phyloP scores from a whole-genome alignment of 2,888 invertebrate genomes.

The Ferrisia virgata region DNA sequence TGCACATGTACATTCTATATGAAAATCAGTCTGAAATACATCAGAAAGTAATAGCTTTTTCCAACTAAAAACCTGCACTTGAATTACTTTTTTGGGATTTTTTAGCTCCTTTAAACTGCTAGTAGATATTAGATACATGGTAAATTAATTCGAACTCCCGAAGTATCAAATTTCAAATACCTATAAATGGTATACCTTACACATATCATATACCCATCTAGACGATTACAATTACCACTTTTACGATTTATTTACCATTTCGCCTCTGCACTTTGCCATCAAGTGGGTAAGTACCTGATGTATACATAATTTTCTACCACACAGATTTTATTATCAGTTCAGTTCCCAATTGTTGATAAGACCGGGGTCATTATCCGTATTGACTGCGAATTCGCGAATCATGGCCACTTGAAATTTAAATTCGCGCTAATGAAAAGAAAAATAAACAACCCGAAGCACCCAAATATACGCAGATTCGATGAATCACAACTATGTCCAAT shows the following conservation, averaged over 20 bases:
- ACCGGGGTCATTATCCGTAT: not conserved
- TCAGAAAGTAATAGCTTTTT: no score
- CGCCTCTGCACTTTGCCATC: not conserved
- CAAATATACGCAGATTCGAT: not conserved
- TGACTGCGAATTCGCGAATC: not conserved
- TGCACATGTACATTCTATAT: no score
- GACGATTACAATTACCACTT: no score
- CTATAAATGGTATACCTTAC: no score
- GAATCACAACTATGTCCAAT: not conserved
- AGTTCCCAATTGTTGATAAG: not conserved
- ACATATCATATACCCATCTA: no score
- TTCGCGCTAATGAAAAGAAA: not conserved
- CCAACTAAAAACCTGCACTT: no score
- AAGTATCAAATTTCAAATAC: no score
- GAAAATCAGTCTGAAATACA: no score
- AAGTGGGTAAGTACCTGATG: not conserved
- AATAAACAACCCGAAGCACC: not conserved
- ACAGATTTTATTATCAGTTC: not conserved
- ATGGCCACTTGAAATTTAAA: not conserved
- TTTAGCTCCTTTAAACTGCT: no score
- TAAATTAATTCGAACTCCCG: no score
- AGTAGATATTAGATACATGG: no score
- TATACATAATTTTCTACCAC: not conserved
- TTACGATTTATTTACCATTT: not conserved
- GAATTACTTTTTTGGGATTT: no score